Conservation (phyloP, 2,888 invertebrate species). For the Ethmia dodecea region DNA sequence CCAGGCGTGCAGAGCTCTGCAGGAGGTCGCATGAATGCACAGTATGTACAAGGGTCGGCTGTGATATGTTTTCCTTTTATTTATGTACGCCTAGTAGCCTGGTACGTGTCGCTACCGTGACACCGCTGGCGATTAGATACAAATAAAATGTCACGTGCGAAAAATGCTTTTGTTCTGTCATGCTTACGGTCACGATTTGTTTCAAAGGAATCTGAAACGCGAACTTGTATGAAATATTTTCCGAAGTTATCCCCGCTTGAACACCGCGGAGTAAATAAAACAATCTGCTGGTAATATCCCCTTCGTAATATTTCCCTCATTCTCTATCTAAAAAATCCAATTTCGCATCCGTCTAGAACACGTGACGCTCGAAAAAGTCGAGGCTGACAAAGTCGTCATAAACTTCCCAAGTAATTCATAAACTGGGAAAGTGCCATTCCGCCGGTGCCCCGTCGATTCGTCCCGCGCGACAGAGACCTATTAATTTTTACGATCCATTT, state of each 20-base stretch:
- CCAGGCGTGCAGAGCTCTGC: slow-evolving; percentile 48
- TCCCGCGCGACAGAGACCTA: slow-evolving; percentile 55
- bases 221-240: slow-evolving; percentile 2
- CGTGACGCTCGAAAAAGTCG: slow-evolving; percentile 60
- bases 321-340: slow-evolving; percentile 65
- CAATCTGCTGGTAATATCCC: slow-evolving; percentile 31
- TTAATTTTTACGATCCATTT: slow-evolving; percentile 75
- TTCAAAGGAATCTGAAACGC: slow-evolving; percentile 8
- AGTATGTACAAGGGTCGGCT: slow-evolving; percentile 45
- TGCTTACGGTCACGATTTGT: slow-evolving; percentile 8
- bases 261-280: slow-evolving; percentile 12
- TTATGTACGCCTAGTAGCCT: slow-evolving; percentile 48
- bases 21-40: slow-evolving; percentile 56
- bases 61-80: slow-evolving; percentile 56
- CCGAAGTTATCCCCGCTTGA: slow-evolving; percentile 1
- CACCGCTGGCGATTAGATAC: slow-evolving; percentile 22
- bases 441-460: slow-evolving; percentile 33
- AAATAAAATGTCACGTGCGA: slow-evolving; percentile 20
- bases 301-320: slow-evolving; percentile 37
- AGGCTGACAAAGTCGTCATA: slow-evolving; percentile 62
- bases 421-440: slow-evolving; percentile 57
- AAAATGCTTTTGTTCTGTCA: slow-evolving; percentile 14
- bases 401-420: slow-evolving; percentile 68
- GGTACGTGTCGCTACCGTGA: slow-evolving; percentile 36
- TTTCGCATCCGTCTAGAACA: slow-evolving; percentile 68